Evolutionary conservation across 1,140 invertebrate genomes (phyloP).

Genomic region (Penaeus vannamei): DNA sequence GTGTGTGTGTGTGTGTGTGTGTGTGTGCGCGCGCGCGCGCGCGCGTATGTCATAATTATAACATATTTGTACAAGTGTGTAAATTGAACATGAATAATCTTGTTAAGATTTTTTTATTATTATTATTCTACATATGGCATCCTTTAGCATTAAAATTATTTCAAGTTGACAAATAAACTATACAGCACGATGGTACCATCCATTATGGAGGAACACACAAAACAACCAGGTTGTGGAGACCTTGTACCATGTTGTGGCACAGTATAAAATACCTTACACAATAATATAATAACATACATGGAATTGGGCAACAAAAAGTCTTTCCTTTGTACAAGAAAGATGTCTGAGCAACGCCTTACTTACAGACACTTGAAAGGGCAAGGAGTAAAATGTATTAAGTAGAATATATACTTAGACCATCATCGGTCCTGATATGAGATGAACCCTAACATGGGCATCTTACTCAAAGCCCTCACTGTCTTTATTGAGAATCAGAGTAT

Average conservation of each 20-base stretch:
- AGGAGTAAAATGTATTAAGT: slow-evolving; percentile 38
- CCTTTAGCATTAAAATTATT: slow-evolving; percentile 66
- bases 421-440: not conserved
- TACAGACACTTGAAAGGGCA: slow-evolving; percentile 58
- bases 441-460: slow-evolving; percentile 34
- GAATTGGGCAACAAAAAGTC: slow-evolving; percentile 63
- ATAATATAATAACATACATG: slow-evolving; percentile 62
- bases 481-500: slow-evolving; percentile 63
- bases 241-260: slow-evolving; percentile 47
- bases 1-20: not conserved
- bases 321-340: slow-evolving; percentile 61
- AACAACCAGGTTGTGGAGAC: slow-evolving; percentile 59
- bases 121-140: slow-evolving; percentile 66
- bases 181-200: slow-evolving; percentile 64
- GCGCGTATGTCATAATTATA: too few species aligned
- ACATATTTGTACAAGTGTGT: not conserved
- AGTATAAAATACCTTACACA: slow-evolving; percentile 64
- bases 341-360: slow-evolving; percentile 64
- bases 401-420: not conserved
- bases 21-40: not conserved
- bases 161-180: slow-evolving; percentile 66
- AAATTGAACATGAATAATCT: slow-evolving; percentile 17
- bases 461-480: slow-evolving; percentile 58
- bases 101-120: slow-evolving; percentile 66
- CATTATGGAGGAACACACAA: slow-evolving; percentile 65